phyloP scores from a whole-genome alignment of 2,113 vertebrate genomes.

The Tupaia chinensis region DNA sequence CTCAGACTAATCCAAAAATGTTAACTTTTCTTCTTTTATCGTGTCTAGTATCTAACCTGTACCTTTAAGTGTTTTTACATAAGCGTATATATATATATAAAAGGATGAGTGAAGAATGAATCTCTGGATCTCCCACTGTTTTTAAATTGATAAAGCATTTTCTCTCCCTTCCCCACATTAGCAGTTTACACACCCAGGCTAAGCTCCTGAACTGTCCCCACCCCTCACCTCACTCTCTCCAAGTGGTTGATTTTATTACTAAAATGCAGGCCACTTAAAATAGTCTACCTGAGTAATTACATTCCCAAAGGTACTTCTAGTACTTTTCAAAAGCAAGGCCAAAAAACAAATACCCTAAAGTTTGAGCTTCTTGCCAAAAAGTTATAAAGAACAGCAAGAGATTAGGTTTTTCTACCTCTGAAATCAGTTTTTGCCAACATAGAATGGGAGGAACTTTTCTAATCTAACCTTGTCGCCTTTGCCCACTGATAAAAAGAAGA shows the following conservation, averaged over 20 bases:
- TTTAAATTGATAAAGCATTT: background rate
- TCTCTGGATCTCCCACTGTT: background rate
- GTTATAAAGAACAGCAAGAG: background rate
- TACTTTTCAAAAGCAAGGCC: constrained; percentile 35
- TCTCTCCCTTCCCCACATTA: background rate
- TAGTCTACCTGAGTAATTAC: background rate
- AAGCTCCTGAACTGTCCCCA: background rate
- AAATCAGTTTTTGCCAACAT: constrained; percentile 51
- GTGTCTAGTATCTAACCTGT: background rate
- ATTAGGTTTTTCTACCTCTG: background rate
- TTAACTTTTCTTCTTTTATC: constrained; percentile 11
- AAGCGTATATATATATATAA: background rate
- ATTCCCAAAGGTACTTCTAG: background rate
- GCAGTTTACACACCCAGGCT: background rate
- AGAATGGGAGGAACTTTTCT: background rate
- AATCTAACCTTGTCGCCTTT: background rate
- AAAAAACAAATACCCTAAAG: background rate
- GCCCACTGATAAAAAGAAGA: background rate
- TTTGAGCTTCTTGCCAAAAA: constrained; percentile 35
- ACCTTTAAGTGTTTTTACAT: constrained; percentile 28
- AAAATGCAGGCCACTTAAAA: background rate
- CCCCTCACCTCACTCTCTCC: background rate
- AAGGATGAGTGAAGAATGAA: background rate
- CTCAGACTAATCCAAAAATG: constrained; percentile 19
- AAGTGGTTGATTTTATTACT: background rate